These are phyloP conservation scores for Cisticola juncidis DNA, from an alignment of 2,113 vertebrate genomes.

Conservation along the genomic window DNA sequence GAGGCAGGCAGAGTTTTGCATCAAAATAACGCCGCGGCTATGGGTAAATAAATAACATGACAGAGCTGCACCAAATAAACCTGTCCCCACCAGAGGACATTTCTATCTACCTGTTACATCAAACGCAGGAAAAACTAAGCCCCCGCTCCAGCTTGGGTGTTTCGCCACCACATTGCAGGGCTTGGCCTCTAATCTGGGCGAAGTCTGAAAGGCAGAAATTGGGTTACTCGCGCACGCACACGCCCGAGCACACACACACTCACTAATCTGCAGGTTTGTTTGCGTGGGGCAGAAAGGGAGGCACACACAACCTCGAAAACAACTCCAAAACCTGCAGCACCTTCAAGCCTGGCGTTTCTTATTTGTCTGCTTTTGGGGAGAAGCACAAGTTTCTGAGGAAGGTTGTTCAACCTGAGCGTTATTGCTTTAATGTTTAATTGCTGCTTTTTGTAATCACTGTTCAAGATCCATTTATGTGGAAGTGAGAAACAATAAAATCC, in stretches of 20 bases:
- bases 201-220: conserved; percentile 56
- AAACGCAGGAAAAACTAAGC: not conserved
- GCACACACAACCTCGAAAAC: not conserved
- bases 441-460: conserved; percentile 50
- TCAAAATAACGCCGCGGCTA: conserved; percentile 29
- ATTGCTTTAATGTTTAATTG: conserved; percentile 28
- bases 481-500: conserved; percentile 71
- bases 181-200: conserved; percentile 54
- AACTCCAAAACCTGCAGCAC: not conserved
- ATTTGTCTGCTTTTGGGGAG: not conserved
- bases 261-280: conserved; percentile 1
- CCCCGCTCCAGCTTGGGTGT: not conserved
- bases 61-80: not conserved
- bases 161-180: not conserved
- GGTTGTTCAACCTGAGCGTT: not conserved
- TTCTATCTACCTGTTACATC: conserved; percentile 64
- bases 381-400: not conserved
- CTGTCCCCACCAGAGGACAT: not conserved
- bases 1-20: conserved; percentile 48
- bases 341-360: not conserved
- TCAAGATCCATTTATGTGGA: conserved; percentile 64
- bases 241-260: not conserved
- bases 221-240: conserved; percentile 4
- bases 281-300: not conserved
- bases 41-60: conserved; percentile 7